phyloP scores from a whole-genome alignment of 2,113 vertebrate genomes.

The Variabilichromis moorii region DNA sequence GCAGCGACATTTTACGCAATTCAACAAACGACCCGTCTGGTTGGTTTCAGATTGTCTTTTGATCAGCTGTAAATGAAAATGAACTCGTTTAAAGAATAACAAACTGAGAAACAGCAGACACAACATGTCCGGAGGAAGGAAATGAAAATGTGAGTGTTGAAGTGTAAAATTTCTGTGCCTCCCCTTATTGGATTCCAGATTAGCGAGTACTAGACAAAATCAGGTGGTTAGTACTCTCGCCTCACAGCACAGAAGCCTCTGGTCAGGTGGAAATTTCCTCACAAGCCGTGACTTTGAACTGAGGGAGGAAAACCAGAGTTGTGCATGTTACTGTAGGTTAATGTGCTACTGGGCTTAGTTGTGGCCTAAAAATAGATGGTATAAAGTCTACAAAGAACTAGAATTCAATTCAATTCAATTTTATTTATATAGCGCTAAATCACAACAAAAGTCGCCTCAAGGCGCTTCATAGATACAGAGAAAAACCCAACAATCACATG shows the following conservation, averaged over 20 bases:
- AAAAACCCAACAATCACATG: too few relatives aligned
- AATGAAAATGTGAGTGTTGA: neutral
- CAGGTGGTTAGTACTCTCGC: neutral
- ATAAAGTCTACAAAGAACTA: neutral
- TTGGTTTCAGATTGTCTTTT: neutral
- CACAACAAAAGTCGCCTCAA: too few relatives aligned
- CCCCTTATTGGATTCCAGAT: neutral
- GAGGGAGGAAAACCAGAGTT: neutral
- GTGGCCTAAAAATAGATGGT: neutral
- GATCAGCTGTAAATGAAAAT: neutral
- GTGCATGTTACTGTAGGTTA: neutral
- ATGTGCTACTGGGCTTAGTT: fast-evolving
- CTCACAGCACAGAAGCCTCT: neutral
- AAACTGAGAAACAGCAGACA: neutral
- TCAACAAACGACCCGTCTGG: neutral
- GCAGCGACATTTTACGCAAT: neutral
- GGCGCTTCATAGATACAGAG: too few relatives aligned
- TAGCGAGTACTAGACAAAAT: neutral
- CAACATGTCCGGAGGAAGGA: neutral
- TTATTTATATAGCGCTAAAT: too few relatives aligned
- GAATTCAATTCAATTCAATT: too few relatives aligned
- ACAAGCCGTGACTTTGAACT: neutral
- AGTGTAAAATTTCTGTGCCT: neutral
- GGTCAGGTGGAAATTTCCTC: neutral
- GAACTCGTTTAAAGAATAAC: neutral